Evolutionary conservation across 2,888 invertebrate species (phyloP).

Genomic region (Drosophila rellima): DNA sequence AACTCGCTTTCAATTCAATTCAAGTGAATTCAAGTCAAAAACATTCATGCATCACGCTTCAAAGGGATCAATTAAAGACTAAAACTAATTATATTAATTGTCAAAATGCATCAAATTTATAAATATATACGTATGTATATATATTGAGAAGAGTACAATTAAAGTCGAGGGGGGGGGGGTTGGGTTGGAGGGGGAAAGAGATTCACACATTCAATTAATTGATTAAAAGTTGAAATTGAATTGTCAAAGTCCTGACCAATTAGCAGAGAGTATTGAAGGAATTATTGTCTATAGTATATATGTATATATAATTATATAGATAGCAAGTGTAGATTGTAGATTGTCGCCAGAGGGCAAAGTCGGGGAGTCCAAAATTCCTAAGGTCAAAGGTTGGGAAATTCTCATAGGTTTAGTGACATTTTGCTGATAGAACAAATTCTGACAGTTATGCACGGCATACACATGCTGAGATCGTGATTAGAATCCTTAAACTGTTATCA

Average conservation of each 20-base stretch:
- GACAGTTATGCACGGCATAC: constrained; percentile 64
- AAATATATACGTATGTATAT: constrained; percentile 5
- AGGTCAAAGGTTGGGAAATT: constrained; percentile 28
- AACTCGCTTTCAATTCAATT: constrained; percentile 47
- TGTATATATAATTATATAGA: constrained; percentile 7
- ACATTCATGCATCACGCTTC: constrained; percentile 60
- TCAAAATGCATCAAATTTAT: constrained; percentile 47
- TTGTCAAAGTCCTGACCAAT: constrained; percentile 38
- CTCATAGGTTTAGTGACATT: constrained; percentile 55
- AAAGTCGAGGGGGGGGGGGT: constrained; percentile 2
- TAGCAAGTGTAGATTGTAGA: constrained; percentile 3
- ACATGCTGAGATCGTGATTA: constrained; percentile 61
- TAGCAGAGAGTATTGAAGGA: constrained; percentile 16
- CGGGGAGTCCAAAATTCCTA: constrained; percentile 29
- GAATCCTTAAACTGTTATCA: constrained; percentile 13
- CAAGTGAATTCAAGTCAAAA: constrained; percentile 27
- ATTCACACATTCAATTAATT: constrained; percentile 50
- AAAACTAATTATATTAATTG: constrained; percentile 52
- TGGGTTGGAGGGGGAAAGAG: constrained; percentile 8
- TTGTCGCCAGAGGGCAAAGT: constrained; percentile 1
- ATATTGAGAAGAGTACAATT: constrained; percentile 5
- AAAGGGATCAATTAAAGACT: constrained; percentile 34
- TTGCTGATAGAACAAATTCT: constrained; percentile 23
- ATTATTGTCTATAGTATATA: constrained; percentile 5
- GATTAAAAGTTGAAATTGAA: constrained; percentile 22